Conservation (phyloP, 2,113 vertebrate genomes). For the Alexandromys fortis region DNA sequence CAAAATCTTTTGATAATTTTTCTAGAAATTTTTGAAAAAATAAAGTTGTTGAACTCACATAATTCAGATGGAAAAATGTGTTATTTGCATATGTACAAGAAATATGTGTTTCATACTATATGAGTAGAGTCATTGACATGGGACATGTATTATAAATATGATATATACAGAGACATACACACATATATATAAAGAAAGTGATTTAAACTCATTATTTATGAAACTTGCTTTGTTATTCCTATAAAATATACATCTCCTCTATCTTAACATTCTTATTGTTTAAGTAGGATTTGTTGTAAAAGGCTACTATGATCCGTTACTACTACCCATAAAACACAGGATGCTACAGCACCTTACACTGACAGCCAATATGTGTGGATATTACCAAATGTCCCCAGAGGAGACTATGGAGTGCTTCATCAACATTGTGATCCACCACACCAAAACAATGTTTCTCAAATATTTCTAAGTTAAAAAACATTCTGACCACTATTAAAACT, state of each 20-base stretch:
- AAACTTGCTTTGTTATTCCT: not conserved
- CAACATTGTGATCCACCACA: not conserved
- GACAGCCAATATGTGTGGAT: not conserved
- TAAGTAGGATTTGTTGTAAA: not conserved
- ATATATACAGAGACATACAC: not conserved
- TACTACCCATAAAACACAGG: not conserved
- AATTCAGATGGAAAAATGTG: not conserved
- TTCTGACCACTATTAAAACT: not conserved
- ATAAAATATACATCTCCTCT: not conserved
- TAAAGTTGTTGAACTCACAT: not conserved
- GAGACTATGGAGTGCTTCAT: accelerated
- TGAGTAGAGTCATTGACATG: not conserved
- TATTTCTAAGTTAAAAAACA: not conserved
- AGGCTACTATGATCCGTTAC: not conserved
- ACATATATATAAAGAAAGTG: not conserved
- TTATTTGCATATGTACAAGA: not conserved
- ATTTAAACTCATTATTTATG: not conserved
- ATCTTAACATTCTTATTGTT: accelerated
- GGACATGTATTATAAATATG: not conserved
- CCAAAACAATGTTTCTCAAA: not conserved
- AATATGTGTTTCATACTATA: not conserved
- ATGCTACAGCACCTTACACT: not conserved
- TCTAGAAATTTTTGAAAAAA: not conserved
- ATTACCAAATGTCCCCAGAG: not conserved
- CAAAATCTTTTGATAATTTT: not conserved